Conservation (phyloP, 2,797 vertebrate genomes). For the Micropoecilia bifurca region DNA sequence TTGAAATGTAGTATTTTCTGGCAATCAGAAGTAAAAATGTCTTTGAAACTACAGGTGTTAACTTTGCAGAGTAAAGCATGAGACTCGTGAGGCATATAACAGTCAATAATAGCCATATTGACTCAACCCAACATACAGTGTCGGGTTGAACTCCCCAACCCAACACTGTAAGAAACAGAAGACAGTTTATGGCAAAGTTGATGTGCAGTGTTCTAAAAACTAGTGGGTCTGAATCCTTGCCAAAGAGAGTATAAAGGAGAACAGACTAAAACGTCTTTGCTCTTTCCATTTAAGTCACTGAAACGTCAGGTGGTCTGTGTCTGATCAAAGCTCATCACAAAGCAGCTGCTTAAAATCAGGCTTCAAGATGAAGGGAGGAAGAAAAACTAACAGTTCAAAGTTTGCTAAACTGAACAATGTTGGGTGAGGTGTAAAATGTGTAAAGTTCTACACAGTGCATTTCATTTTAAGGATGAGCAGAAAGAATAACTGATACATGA, state of each 20-base stretch:
- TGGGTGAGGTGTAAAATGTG: slow-evolving; percentile 42
- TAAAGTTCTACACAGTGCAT: slow-evolving; percentile 10
- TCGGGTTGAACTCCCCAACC: slow-evolving; percentile 9
- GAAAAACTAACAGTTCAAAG: slow-evolving; percentile 64
- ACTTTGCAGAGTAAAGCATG: slow-evolving; percentile 71
- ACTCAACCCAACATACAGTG: slow-evolving; percentile 27
- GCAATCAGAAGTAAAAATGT: slow-evolving; percentile 72
- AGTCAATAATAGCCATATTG: slow-evolving; percentile 67
- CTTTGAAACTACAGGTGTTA: slow-evolving; percentile 79
- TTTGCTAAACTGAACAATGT: slow-evolving; percentile 62
- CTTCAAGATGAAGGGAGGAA: slow-evolving; percentile 45
- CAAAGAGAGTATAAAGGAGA: slow-evolving; percentile 48
- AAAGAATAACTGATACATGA: background rate
- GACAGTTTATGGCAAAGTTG: slow-evolving; percentile 49
- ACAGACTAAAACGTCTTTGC: slow-evolving; percentile 41
- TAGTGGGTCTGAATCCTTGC: slow-evolving; percentile 43
- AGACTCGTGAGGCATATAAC: slow-evolving; percentile 78
- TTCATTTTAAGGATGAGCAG: slow-evolving; percentile 6
- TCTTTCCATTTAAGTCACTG: slow-evolving; percentile 54
- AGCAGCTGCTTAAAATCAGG: slow-evolving; percentile 67
- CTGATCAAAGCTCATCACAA: slow-evolving; percentile 57
- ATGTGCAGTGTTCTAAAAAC: slow-evolving; percentile 50
- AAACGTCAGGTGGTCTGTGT: slow-evolving; percentile 69
- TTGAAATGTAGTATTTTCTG: slow-evolving; percentile 73
- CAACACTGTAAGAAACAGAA: slow-evolving; percentile 52